Base-by-base conservation (phyloP, 2,888 invertebrate species). In the Mimumesa dahlbomi region DNA sequence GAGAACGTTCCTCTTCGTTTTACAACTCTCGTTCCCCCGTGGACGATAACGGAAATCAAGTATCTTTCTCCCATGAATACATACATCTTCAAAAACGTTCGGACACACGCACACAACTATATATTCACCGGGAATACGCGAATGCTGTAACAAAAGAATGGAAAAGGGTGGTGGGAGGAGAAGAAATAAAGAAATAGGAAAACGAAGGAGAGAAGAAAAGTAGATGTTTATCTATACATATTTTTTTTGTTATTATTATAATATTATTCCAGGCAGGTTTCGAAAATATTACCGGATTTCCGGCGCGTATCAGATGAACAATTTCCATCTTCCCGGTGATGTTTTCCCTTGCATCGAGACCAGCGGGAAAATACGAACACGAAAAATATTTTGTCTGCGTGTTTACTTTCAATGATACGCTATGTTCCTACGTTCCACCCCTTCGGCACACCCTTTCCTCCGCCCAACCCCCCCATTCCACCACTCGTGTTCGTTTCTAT, bases 351-450 rank as follows among this genome's bases (percentile, higher is more conserved):
- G 66, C 38, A 56, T 21, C 31, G 16, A n/a, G 18, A 29, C 56
- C 42, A 34, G 34, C 49, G 7, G n/a, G 57, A 50, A 57, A 57
- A 50, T 18, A 46, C 22, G 5, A 11, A 6, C 25, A 9, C n/a
- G 43, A 38, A 70, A 42, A 69, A 70, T 69, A 70, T 70, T 71
- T 69, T 61, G 25, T 42, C 36, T 40, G 16, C 36, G 9, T 43
- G 53, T 70, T 71, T 53, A 34, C 67, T 29, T 1, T 21, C 59
- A 25, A 67, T 66, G 40, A 65, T 66, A 65, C 22, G 19, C n/a
- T 21, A 31, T 38, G 14, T 13, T 21, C 16, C 18, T 6, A 13
- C 45, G 22, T 19, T 16, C 34, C 40, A 16, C 43, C n/a, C 29
- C 14, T 5, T 42, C 31, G 42, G 40, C 40, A 14, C 13, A n/a